Evolutionary conservation across 2,797 vertebrate genomes (phyloP).

Genomic region (Myotis pilosus): DNA sequence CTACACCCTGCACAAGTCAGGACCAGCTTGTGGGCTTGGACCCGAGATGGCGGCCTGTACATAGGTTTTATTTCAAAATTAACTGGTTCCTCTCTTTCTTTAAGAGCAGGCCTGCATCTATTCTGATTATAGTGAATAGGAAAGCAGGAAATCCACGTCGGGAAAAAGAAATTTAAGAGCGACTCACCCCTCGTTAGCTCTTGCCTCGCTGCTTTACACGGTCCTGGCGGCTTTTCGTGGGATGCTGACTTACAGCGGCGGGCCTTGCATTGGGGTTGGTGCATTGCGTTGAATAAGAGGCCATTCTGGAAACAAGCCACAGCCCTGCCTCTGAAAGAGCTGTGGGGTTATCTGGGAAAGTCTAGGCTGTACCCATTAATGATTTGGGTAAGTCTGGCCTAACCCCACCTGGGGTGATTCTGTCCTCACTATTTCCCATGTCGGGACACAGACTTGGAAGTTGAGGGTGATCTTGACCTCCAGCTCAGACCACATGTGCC

Average conservation of each 20-base stretch:
- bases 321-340: background rate
- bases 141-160: background rate
- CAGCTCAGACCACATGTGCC: accelerated
- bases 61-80: background rate
- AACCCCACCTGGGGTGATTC: too few species aligned
- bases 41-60: accelerated
- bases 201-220: background rate
- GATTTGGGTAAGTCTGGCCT: background rate
- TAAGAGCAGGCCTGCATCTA: too few species aligned
- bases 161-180: background rate
- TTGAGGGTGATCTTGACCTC: background rate
- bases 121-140: background rate
- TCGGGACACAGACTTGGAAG: background rate
- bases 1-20: background rate
- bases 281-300: background rate
- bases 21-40: background rate
- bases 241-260: too few species aligned
- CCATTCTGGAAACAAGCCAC: background rate
- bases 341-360: background rate
- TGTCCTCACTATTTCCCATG: background rate
- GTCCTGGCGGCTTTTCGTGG: background rate
- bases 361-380: background rate
- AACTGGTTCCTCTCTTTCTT: background rate
- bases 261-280: background rate
- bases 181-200: too few species aligned